Conservation (phyloP, 2,888 invertebrate genomes). For the Harpalus rufipes region DNA sequence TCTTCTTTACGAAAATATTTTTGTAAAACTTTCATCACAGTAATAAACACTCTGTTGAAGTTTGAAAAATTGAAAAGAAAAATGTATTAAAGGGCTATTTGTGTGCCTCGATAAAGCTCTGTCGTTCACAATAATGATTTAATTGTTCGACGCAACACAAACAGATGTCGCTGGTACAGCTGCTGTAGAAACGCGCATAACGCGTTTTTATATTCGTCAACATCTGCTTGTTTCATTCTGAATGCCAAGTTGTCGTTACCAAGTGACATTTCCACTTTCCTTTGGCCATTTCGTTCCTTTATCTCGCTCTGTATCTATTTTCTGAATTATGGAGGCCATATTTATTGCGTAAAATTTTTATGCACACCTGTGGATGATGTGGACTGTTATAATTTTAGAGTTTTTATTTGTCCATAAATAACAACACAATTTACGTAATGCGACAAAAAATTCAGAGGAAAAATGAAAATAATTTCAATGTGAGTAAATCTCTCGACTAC, state of each 20-base stretch:
- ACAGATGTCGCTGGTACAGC: conserved; percentile 28
- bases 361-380: not conserved
- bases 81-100: conserved; percentile 38
- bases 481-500: too few relatives aligned
- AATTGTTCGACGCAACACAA: conserved; percentile 14
- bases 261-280: conserved; percentile 18
- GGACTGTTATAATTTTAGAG: not conserved
- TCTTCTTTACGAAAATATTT: conserved; percentile 31
- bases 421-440: not conserved
- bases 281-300: conserved; percentile 6
- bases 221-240: conserved; percentile 41
- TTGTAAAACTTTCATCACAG: conserved; percentile 29
- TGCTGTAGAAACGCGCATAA: conserved; percentile 21
- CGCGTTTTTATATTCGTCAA: conserved; percentile 24
- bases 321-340: conserved; percentile 2
- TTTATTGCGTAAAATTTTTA: conserved; percentile 32
- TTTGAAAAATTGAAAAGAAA: conserved; percentile 26
- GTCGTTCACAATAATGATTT: conserved; percentile 23
- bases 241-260: conserved; percentile 33
- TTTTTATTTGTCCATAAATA: not conserved
- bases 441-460: not conserved
- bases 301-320: conserved; percentile 9
- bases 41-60: conserved; percentile 11
- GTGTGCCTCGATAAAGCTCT: conserved; percentile 6
- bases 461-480: too few relatives aligned